phyloP scores from a whole-genome alignment of 2,797 vertebrate genomes.

The Cottoperca gobio region DNA sequence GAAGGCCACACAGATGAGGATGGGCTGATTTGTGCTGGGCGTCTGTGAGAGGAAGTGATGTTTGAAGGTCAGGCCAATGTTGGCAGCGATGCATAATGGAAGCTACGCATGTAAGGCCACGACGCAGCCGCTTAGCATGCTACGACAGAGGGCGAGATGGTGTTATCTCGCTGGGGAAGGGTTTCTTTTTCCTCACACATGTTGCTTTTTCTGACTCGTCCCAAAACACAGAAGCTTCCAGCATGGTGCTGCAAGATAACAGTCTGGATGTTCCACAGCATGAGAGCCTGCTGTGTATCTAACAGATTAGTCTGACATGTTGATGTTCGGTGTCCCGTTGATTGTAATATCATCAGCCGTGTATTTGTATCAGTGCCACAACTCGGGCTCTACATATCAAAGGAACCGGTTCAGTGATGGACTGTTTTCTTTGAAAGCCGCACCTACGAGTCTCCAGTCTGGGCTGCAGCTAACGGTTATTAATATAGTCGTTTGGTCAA shows the following conservation, averaged over 20 bases:
- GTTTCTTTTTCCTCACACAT: slow-evolving; percentile 6
- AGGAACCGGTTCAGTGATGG: slow-evolving; percentile 11
- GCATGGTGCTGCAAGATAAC: slow-evolving; percentile 58
- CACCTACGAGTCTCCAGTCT: not conserved
- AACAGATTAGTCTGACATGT: slow-evolving; percentile 48
- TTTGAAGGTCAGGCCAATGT: slow-evolving; percentile 75
- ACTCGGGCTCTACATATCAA: not conserved
- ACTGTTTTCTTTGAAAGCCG: slow-evolving; percentile 14
- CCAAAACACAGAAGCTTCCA: slow-evolving; percentile 54
- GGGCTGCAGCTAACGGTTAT: too few relatives aligned
- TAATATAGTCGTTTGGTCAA: too few relatives aligned
- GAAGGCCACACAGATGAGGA: slow-evolving; percentile 42
- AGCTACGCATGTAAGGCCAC: slow-evolving; percentile 32
- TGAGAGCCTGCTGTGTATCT: slow-evolving; percentile 22
- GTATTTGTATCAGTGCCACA: slow-evolving; percentile 7
- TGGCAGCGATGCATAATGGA: slow-evolving; percentile 64
- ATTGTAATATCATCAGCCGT: slow-evolving; percentile 31
- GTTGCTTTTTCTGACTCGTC: slow-evolving; percentile 52
- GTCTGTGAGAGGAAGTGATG: slow-evolving; percentile 79
- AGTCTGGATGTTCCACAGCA: slow-evolving; percentile 33
- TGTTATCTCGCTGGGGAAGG: slow-evolving; percentile 50
- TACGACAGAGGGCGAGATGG: slow-evolving; percentile 28
- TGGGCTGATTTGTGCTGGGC: slow-evolving; percentile 25
- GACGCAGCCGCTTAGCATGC: slow-evolving; percentile 35
- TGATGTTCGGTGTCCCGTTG: slow-evolving; percentile 44